Base-by-base conservation (phyloP, 2,888 invertebrate genomes). In the Globia sparganii region DNA sequence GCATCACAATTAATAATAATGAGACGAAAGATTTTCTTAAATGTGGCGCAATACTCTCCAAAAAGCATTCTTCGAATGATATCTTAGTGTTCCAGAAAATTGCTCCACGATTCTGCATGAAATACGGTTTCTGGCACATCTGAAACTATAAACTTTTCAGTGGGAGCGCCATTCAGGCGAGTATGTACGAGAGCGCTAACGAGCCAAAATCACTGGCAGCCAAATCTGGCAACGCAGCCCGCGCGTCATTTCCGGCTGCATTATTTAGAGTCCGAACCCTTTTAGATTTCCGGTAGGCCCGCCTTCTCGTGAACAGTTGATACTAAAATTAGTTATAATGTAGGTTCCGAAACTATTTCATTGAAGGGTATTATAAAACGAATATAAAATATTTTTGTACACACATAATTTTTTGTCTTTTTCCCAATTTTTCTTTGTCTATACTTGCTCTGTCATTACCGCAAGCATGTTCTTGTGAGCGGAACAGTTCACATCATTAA, bases 191-290 rank as follows among this genome's bases (percentile, higher is more conserved):
- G 81, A 78, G 79, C 68, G 76, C 72, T 88, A 87, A 88, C 86
- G 89, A 90, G 91, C 89, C 91, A 90, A 90, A 88, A 87, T 78
- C 83, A 82, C 84, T 84, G 80, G 85, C 87, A 88, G 89, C 89
- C 87, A 83, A 87, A 81, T 81, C 78, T 80, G 82, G 86, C 85
- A 84, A 77, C 88, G 83, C 62, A 72, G 83, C 72, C 79, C 88
- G 88, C 92, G 90, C 93, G 92, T 93, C 93, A 93, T 90, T 91
- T 93, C 93, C 93, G 92, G 85, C 83, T 88, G 90, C 90, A 90
- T 91, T 89, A 90, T 90, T 90, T 86, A 83, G 78, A 90, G 85
- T 90, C 88, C 88, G 85, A 89, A 89, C 89, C 89, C 88, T 90
- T 88, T 89, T 90, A 88, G 84, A 88, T 89, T 91, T 92, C 92